Conservation (phyloP, 2,113 vertebrate genomes). For the Muntiacus reevesi region DNA sequence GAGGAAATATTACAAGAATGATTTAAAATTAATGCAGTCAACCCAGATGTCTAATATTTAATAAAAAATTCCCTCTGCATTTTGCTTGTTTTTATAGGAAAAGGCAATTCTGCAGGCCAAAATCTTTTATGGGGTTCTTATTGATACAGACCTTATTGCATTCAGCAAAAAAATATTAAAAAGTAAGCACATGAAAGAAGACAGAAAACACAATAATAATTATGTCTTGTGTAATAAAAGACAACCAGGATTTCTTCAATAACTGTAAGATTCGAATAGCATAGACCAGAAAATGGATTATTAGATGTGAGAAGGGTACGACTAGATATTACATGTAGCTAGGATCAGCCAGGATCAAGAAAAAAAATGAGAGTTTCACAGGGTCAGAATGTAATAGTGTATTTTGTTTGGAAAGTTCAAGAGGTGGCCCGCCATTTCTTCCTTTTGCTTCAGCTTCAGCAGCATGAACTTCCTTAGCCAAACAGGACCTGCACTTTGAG, state of each 20-base stretch:
- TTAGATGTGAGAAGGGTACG: slow-evolving; percentile 75
- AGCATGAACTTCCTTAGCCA: slow-evolving; percentile 92
- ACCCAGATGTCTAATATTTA: slow-evolving; percentile 78
- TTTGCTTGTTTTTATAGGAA: slow-evolving; percentile 68
- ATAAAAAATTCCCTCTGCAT: slow-evolving; percentile 75
- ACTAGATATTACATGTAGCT: slow-evolving; percentile 71
- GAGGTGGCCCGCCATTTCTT: slow-evolving; percentile 93
- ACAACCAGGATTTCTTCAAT: slow-evolving; percentile 74
- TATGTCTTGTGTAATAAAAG: slow-evolving; percentile 74
- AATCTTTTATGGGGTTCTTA: slow-evolving; percentile 74
- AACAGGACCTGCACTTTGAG: slow-evolving; percentile 87
- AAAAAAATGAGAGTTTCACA: slow-evolving; percentile 77
- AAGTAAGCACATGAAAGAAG: slow-evolving; percentile 73
- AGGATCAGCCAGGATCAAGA: slow-evolving; percentile 74
- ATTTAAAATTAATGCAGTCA: slow-evolving; percentile 80
- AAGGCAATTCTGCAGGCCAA: slow-evolving; percentile 71
- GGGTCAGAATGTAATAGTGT: slow-evolving; percentile 68
- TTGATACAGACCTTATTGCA: slow-evolving; percentile 75
- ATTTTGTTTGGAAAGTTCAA: slow-evolving; percentile 87
- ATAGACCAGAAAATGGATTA: slow-evolving; percentile 72
- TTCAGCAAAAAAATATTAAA: slow-evolving; percentile 75
- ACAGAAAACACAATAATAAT: slow-evolving; percentile 71
- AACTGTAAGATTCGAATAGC: slow-evolving; percentile 69
- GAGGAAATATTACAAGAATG: slow-evolving; percentile 76
- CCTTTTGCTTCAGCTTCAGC: slow-evolving; percentile 85